phyloP scores from a whole-genome alignment of 2,888 invertebrate species.

The Lypha dubia region DNA sequence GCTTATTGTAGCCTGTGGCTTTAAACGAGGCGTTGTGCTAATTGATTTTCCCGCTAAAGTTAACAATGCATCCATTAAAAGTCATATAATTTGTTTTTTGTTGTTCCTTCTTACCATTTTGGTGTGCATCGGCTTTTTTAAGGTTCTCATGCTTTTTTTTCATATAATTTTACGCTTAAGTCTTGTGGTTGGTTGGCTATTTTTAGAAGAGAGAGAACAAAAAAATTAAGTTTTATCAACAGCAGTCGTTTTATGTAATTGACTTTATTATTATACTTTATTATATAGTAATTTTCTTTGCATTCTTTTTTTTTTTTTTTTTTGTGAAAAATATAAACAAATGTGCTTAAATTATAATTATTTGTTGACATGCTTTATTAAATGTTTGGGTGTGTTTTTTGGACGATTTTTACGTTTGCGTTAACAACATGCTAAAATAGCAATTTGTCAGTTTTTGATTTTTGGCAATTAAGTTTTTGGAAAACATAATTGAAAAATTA shows the following conservation, averaged over 20 bases:
- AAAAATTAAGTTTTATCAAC: conserved; percentile 30
- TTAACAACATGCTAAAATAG: conserved; percentile 17
- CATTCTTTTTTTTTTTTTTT: neutral
- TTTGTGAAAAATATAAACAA: conserved; percentile 3
- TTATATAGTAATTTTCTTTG: conserved; percentile 1
- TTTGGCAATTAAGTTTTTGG: neutral
- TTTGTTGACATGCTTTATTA: conserved; percentile 52
- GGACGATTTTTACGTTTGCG: neutral
- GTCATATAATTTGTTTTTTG: conserved; percentile 7
- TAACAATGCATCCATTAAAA: conserved; percentile 61
- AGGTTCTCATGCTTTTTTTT: conserved; percentile 10
- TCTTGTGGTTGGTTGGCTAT: conserved; percentile 10
- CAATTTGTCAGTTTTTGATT: neutral
- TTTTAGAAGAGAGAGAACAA: neutral
- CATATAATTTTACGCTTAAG: neutral
- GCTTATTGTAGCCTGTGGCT: conserved; percentile 61
- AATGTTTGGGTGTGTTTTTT: conserved; percentile 31
- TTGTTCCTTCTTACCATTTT: conserved; percentile 15
- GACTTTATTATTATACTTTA: conserved; percentile 49
- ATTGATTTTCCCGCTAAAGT: conserved; percentile 70
- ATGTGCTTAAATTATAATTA: conserved; percentile 48
- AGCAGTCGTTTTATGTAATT: conserved; percentile 53
- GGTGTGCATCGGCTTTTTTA: neutral
- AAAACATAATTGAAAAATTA: conserved; percentile 1
- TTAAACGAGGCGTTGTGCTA: conserved; percentile 66